phyloP scores from a whole-genome alignment of 2,113 vertebrate genomes.

The Acanthisitta chloris region DNA sequence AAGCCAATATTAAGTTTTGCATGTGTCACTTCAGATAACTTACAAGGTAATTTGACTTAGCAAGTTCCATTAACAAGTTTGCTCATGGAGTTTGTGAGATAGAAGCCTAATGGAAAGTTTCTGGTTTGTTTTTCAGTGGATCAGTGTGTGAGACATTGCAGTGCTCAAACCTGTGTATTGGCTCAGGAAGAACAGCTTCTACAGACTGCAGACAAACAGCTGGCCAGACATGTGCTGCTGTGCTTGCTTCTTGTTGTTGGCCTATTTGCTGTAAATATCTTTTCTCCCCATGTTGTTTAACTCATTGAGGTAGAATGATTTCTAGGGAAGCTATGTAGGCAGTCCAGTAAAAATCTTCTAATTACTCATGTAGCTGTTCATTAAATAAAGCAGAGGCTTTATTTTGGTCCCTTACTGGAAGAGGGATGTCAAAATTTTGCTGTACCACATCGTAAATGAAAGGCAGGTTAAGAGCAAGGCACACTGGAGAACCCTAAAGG shows the following conservation, averaged over 20 bases:
- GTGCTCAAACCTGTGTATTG: conserved; percentile 82
- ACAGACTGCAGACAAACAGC: conserved; percentile 81
- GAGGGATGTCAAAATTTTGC: neutral
- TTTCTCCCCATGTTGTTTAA: neutral
- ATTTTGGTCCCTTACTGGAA: neutral
- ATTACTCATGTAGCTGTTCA: neutral
- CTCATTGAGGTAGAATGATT: neutral
- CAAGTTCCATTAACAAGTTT: neutral
- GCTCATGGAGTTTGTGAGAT: neutral
- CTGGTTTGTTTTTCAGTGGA: conserved; percentile 71
- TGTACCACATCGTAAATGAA: neutral
- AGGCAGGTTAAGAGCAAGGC: neutral
- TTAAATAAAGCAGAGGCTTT: neutral
- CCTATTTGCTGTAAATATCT: conserved; percentile 88
- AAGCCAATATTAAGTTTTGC: neutral
- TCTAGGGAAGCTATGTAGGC: neutral
- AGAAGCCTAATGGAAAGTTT: conserved; percentile 55
- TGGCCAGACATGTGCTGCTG: conserved; percentile 86
- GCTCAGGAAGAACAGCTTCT: conserved; percentile 83
- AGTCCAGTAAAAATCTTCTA: neutral
- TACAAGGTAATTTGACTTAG: neutral
- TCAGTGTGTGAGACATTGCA: conserved; percentile 80
- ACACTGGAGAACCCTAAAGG: neutral
- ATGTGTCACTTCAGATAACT: neutral
- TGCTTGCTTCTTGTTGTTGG: conserved; percentile 89